A percentile compares a stretch with the other conserved stretches of the same genome.
Conservation (phyloP, 2,888 invertebrate species). For the Fragum sueziense region DNA sequence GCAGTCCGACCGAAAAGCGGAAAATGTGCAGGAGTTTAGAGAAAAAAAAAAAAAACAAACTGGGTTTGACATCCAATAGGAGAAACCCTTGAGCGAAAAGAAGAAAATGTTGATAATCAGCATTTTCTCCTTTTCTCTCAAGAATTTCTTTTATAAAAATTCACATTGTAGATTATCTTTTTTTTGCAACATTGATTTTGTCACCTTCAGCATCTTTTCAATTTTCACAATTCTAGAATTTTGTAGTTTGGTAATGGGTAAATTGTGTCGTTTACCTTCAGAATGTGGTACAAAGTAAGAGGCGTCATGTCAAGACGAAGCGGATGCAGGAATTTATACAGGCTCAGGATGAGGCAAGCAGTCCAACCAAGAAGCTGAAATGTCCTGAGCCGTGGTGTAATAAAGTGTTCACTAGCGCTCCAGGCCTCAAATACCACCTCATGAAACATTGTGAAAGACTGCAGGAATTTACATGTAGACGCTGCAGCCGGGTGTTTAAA, state of each 20-base stretch:
- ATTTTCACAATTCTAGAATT: too few relatives aligned
- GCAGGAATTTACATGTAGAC: constrained; percentile 70
- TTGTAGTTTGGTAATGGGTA: too few relatives aligned
- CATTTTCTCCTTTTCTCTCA: too few relatives aligned
- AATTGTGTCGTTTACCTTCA: constrained; percentile 28
- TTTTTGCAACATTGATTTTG: too few relatives aligned
- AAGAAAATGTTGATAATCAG: too few relatives aligned
- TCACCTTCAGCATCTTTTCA: too few relatives aligned
- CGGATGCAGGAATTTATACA: constrained; percentile 78
- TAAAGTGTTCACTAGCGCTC: constrained; percentile 75
- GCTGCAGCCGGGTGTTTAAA: constrained; percentile 76
- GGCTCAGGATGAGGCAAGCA: constrained; percentile 65
- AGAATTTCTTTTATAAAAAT: too few relatives aligned
- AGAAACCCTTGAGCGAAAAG: too few relatives aligned
- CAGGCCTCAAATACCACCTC: constrained; percentile 77
- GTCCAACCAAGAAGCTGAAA: constrained; percentile 66
- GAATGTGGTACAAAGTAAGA: constrained; percentile 66
- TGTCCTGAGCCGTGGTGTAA: constrained; percentile 73
- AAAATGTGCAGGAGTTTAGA: constrained; percentile 70
- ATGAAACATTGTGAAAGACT: constrained; percentile 66
- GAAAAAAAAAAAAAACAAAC: too few relatives aligned
- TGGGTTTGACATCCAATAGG: too few relatives aligned
- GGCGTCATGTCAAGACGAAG: constrained; percentile 76
- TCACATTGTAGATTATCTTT: too few relatives aligned
- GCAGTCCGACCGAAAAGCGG: constrained; percentile 65